These are phyloP conservation scores for Pterophyllum scalare DNA, from an alignment of 2,113 vertebrate species.

Conservation along the genomic window DNA sequence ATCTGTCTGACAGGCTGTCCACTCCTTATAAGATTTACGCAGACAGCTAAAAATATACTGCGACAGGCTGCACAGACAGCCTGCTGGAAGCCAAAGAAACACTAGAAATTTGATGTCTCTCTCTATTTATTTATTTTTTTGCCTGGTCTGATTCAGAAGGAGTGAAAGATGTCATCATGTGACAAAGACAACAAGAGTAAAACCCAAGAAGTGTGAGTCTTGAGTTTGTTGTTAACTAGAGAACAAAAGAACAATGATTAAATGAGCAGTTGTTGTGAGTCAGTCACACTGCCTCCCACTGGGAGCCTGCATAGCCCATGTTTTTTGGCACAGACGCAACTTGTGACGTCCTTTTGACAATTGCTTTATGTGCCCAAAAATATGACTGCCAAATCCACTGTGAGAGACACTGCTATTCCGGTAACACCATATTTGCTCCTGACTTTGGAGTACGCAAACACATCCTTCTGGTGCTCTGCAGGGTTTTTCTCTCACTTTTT, in stretches of 20 bases:
- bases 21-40: conserved; percentile 32
- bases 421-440: conserved; percentile 55
- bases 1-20: conserved; percentile 46
- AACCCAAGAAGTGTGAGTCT: conserved; percentile 11
- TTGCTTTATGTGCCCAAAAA: conserved; percentile 41
- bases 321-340: conserved; percentile 53
- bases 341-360: conserved; percentile 52
- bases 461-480: conserved; percentile 34
- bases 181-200: neutral
- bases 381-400: conserved; percentile 28
- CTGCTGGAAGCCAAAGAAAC: conserved; percentile 1
- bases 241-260: conserved; percentile 45
- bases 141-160: conserved; percentile 12
- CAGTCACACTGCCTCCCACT: conserved; percentile 53
- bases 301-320: conserved; percentile 16
- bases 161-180: conserved; percentile 11
- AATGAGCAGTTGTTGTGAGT: conserved; percentile 50
- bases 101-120: neutral
- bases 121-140: conserved; percentile 8
- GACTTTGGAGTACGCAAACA: conserved; percentile 45
- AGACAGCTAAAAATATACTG: conserved; percentile 54
- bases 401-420: conserved; percentile 38
- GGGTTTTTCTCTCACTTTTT: conserved; percentile 17
- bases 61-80: conserved; percentile 31
- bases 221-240: conserved; percentile 13